Conservation (phyloP, 2,888 invertebrate species). For the Archaeoteleia sp. region DNA sequence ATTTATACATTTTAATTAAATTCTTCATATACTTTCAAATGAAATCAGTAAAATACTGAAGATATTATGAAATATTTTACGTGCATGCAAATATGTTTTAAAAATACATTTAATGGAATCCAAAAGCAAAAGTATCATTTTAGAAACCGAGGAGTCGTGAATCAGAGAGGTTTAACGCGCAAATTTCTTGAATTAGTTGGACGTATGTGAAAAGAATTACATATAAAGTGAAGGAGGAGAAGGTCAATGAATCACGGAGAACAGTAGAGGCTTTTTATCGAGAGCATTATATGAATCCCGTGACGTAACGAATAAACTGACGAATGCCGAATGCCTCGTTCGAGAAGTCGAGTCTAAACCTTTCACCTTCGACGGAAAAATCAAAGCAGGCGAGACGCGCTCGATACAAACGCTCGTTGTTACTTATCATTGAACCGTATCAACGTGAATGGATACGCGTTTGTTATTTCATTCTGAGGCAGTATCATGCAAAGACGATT, state of each 20-base stretch:
- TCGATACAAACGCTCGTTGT: slow-evolving; percentile 41
- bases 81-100: too few species aligned
- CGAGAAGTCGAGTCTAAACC: slow-evolving; percentile 28
- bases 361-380: slow-evolving; percentile 51
- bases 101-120: too few species aligned
- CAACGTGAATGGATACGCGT: slow-evolving; percentile 19
- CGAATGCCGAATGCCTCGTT: slow-evolving; percentile 22
- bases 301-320: slow-evolving; percentile 45
- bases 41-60: too few species aligned
- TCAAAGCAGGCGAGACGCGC: slow-evolving; percentile 38
- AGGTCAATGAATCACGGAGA: slow-evolving; percentile 34
- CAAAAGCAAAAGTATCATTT: too few species aligned
- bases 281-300: slow-evolving; percentile 24
- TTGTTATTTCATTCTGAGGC: slow-evolving; percentile 10
- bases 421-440: slow-evolving; percentile 41
- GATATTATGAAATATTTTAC: too few species aligned
- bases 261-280: slow-evolving; percentile 31
- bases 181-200: too few species aligned
- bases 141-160: too few species aligned
- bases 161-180: too few species aligned
- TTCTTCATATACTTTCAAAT: too few species aligned
- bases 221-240: too few species aligned
- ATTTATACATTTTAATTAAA: too few species aligned
- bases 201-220: too few species aligned
- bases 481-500: slow-evolving; percentile 7